Evolutionary conservation across 2,888 invertebrate species (phyloP).

Genomic region (Drosophila formosana): DNA sequence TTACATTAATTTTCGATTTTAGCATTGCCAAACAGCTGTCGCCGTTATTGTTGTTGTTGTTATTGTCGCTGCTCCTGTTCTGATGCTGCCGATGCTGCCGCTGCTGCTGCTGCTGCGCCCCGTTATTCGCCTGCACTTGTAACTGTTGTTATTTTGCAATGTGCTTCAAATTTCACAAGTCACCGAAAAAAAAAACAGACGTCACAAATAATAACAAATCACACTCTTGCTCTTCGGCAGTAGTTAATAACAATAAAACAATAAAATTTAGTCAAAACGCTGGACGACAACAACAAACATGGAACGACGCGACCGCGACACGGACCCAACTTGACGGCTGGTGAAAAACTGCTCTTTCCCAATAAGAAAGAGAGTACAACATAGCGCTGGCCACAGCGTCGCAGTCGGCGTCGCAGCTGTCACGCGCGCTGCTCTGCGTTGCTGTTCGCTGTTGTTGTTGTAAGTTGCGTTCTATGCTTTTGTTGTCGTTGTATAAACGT

Average conservation of each 20-base stretch:
- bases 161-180: constrained; percentile 14
- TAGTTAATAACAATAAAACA: no score
- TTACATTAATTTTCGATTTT: constrained; percentile 33
- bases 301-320: constrained; percentile 61
- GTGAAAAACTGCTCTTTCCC: constrained; percentile 72
- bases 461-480: constrained; percentile 67
- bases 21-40: constrained; percentile 68
- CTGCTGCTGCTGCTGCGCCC: constrained; percentile 26
- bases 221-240: no score
- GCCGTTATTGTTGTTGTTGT: constrained; percentile 51
- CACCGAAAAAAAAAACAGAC: constrained; percentile 16
- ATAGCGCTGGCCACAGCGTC: constrained; percentile 24
- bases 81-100: constrained; percentile 14
- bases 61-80: constrained; percentile 13
- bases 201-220: constrained; percentile 9
- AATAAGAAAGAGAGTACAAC: constrained; percentile 64
- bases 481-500: constrained; percentile 52
- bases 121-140: constrained; percentile 32
- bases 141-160: constrained; percentile 35
- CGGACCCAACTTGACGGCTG: constrained; percentile 66
- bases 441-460: constrained; percentile 53
- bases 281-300: constrained; percentile 44
- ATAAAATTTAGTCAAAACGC: constrained; percentile 26
- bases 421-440: constrained; percentile 54
- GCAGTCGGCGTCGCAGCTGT: constrained; percentile 64